These are phyloP conservation scores for Etheostoma perlongum DNA, from an alignment of 2,797 vertebrate species.

Conservation along the genomic window DNA sequence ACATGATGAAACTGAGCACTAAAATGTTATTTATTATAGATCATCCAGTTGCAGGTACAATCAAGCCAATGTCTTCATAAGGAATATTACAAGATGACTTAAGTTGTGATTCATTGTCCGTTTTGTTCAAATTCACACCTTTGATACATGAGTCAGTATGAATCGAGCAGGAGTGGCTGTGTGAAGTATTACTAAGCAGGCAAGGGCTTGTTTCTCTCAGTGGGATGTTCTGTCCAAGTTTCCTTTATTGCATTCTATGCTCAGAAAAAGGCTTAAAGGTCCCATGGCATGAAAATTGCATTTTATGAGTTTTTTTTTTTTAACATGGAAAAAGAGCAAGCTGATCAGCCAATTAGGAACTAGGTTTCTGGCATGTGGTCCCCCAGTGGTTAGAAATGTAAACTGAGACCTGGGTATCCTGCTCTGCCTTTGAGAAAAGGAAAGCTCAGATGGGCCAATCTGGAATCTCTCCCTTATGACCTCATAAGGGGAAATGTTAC, in stretches of 20 bases:
- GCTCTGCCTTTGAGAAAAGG: too few species aligned
- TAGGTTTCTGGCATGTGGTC: too few species aligned
- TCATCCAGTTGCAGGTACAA: slow-evolving; percentile 20
- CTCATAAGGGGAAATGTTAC: too few species aligned
- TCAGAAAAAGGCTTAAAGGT: slow-evolving; percentile 2
- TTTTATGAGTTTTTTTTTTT: too few species aligned
- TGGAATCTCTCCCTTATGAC: too few species aligned
- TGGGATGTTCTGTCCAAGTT: slow-evolving; percentile 27
- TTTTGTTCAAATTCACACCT: slow-evolving; percentile 14
- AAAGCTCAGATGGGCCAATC: too few species aligned
- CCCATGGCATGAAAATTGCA: too few species aligned
- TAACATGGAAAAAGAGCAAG: too few species aligned
- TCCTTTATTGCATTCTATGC: slow-evolving; percentile 4
- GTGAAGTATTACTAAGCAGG: slow-evolving; percentile 50
- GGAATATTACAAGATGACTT: slow-evolving; percentile 24
- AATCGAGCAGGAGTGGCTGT: slow-evolving; percentile 64
- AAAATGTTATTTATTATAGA: background rate
- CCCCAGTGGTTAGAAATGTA: too few species aligned
- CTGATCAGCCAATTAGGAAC: too few species aligned
- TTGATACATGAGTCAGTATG: slow-evolving; percentile 69
- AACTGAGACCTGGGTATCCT: too few species aligned
- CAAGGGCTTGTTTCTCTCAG: slow-evolving; percentile 56
- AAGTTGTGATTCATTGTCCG: slow-evolving; percentile 51
- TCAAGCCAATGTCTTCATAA: slow-evolving; percentile 17
- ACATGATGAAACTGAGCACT: background rate